A percentile compares a stretch with the other conserved stretches of the same genome.
Conservation (phyloP, 1,140 invertebrate genomes). For the Brachionus calyciflorus region DNA sequence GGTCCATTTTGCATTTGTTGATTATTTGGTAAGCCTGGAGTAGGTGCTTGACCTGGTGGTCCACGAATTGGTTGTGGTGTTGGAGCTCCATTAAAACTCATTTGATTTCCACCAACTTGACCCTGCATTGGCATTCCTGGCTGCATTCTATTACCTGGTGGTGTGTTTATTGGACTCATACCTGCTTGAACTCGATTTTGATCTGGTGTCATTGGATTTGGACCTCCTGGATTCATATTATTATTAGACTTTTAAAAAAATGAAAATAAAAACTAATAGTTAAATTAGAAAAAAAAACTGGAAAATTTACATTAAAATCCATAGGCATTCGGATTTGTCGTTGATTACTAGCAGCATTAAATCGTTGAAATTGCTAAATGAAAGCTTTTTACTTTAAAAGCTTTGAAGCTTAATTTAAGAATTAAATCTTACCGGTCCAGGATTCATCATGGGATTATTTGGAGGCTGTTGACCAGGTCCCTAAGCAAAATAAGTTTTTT, state of each 20-base stretch:
- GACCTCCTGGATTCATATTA: background rate
- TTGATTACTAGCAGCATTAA: background rate
- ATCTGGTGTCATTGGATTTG: conserved; percentile 9
- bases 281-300: background rate
- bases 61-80: conserved; percentile 9
- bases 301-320: conserved; percentile 24
- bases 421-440: conserved; percentile 8
- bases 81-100: conserved; percentile 32
- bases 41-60: conserved; percentile 18
- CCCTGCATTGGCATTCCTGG: conserved; percentile 20
- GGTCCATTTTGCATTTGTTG: conserved; percentile 9
- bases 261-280: background rate
- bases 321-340: conserved; percentile 28
- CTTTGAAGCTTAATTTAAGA: no score
- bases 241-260: background rate
- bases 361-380: conserved; percentile 20
- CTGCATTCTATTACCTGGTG: conserved; percentile 40
- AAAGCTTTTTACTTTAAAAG: no score
- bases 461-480: background rate
- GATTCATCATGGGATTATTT: conserved; percentile 16
- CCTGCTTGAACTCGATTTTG: conserved; percentile 25
- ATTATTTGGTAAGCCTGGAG: conserved; percentile 5
- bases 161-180: conserved; percentile 41
- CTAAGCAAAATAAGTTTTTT: no score
- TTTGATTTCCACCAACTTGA: background rate